Evolutionary conservation across 1,140 invertebrate species (phyloP), one percentile per base, ranked within the genome.

Genomic region (Panonychus citri): DNA sequence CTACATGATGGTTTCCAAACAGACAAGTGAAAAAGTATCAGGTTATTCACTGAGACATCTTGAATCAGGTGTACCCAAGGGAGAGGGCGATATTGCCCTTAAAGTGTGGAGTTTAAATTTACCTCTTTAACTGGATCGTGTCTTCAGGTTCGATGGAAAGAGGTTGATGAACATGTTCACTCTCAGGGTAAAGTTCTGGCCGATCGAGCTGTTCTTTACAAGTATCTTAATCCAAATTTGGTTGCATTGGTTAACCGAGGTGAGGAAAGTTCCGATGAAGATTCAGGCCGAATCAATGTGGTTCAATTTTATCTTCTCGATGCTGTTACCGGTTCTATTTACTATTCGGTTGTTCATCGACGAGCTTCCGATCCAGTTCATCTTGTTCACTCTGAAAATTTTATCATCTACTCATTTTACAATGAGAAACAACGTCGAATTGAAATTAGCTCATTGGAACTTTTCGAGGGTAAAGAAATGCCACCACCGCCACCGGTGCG

Each of bases 201-300:
- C 30, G 93, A 98, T 73, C 76, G 94, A 63, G 88, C 84, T 66
- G 93, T 98, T 42, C 76, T 97, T 21, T 99, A 98, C 71, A 99
- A 98, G 69, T 97, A 98, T 69, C 77, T 89, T 50, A 98, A 99
- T 77, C 94, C 94, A 25, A 97, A 98, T 74, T 71, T 98, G 57
- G 79, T 93, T 46, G 84, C 83, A 26, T 74, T 96, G 60, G 75
- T 84, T 10, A 82, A 85, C 0, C 76, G 87, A 68, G 54, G 54
- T 25, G 25, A 24, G 15, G 54, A 55, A 26, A 5, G 21, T 2
- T n/a, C 24, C 1, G 27, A 19, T 43, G 28, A 34, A 48, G 54
- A 26, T 52, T 37, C 19, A 40, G 40, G 52, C 26, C 56, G 40
- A 37, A 61, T 21, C 13, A 51, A 26, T 55, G 59, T 27, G 54